Evolutionary conservation across 2,113 vertebrate species (phyloP).

Genomic region (Epinephelus moara): DNA sequence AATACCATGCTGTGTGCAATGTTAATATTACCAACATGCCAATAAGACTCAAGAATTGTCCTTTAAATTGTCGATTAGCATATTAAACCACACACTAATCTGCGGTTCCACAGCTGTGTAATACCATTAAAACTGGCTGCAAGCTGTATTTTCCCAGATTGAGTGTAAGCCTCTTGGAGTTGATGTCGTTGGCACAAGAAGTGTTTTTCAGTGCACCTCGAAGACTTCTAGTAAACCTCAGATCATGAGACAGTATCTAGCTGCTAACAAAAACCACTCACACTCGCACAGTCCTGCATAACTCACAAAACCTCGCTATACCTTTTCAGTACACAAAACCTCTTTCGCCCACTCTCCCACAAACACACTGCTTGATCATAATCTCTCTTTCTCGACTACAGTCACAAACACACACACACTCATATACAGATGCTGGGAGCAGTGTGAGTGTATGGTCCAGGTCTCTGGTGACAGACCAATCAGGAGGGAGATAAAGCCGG

Average conservation of each 20-base stretch:
- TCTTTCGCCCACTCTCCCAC: slow-evolving; percentile 63
- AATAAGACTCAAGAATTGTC: not conserved
- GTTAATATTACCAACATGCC: not conserved
- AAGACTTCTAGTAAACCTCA: slow-evolving; percentile 26
- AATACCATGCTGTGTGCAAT: not conserved
- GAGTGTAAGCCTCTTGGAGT: not conserved
- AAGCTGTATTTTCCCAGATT: slow-evolving; percentile 15
- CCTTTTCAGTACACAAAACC: slow-evolving; percentile 73
- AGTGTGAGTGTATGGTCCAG: slow-evolving; percentile 88
- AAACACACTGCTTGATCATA: slow-evolving; percentile 76
- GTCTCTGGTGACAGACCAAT: slow-evolving; percentile 99
- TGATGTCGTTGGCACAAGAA: not conserved
- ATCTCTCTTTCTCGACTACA: slow-evolving; percentile 69
- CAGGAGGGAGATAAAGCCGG: slow-evolving; percentile 95
- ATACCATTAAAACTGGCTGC: not conserved
- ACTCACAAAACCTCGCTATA: slow-evolving; percentile 48
- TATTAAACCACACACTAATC: not conserved
- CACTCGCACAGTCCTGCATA: slow-evolving; percentile 22
- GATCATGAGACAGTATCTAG: slow-evolving; percentile 30
- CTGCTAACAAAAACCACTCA: not conserved
- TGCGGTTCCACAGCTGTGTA: not conserved
- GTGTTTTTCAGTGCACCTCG: slow-evolving; percentile 14
- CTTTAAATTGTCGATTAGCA: slow-evolving; percentile 3
- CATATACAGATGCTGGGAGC: slow-evolving; percentile 55
- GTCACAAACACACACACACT: slow-evolving; percentile 52